Conservation (phyloP, 2,797 vertebrate species). For the Caiman crocodilus region DNA sequence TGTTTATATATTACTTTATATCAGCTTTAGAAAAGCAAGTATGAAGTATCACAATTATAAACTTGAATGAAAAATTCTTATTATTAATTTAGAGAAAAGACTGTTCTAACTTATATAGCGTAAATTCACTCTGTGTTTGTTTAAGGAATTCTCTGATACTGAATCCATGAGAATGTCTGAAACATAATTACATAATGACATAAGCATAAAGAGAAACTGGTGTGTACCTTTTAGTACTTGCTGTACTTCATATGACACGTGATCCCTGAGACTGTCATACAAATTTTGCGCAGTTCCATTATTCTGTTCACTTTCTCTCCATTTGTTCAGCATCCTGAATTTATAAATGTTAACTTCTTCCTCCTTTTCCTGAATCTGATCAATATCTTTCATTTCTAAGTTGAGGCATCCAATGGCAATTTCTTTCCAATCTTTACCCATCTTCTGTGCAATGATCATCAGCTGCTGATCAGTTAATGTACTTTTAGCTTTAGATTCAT, state of each 20-base stretch:
- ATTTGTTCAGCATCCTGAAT: conserved; percentile 83
- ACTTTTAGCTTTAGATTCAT: conserved; percentile 40
- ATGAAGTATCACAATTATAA: neutral
- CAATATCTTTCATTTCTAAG: conserved; percentile 80
- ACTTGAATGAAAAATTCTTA: neutral
- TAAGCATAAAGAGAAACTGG: rapidly evolving
- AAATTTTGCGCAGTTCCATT: conserved; percentile 76
- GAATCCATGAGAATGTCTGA: neutral
- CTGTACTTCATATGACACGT: conserved; percentile 80
- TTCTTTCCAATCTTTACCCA: conserved; percentile 87
- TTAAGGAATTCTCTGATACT: neutral
- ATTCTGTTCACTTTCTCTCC: conserved; percentile 79
- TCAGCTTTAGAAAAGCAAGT: neutral
- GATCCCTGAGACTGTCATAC: conserved; percentile 59
- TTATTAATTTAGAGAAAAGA: rapidly evolving
- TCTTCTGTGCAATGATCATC: conserved; percentile 82
- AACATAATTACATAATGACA: rapidly evolving
- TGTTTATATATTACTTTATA: neutral
- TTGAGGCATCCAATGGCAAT: conserved; percentile 83
- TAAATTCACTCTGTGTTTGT: rapidly evolving
- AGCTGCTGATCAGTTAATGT: conserved; percentile 85
- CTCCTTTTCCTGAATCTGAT: conserved; percentile 80
- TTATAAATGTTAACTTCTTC: conserved; percentile 82
- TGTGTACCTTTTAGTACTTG: conserved; percentile 80
- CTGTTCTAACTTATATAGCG: rapidly evolving